phyloP scores from a whole-genome alignment of 1,140 invertebrate genomes.

The Marisa cornuarietis region DNA sequence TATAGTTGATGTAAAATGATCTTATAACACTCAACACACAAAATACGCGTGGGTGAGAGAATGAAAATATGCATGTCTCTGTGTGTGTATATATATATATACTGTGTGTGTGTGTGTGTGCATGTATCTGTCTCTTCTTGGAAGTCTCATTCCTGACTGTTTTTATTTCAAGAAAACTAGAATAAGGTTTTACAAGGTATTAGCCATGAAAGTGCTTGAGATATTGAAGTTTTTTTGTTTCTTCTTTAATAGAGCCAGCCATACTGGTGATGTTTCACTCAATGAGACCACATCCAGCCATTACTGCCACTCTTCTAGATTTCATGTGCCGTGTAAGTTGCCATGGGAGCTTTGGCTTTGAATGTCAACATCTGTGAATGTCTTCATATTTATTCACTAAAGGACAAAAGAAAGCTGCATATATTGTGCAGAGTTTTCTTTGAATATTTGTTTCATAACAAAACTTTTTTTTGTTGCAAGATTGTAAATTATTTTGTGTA shows the following conservation, averaged over 20 bases:
- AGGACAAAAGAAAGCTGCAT: background rate
- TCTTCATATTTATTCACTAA: too few species aligned
- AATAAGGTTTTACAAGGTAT: background rate
- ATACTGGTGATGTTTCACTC: conserved; percentile 98
- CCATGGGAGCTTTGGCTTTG: background rate
- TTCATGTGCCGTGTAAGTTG: conserved; percentile 87
- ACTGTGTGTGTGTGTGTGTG: too few species aligned
- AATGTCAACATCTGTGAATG: too few species aligned
- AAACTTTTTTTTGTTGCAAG: too few species aligned
- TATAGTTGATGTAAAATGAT: background rate
- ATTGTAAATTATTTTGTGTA: too few species aligned
- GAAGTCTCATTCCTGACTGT: too few species aligned
- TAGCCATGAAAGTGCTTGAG: background rate
- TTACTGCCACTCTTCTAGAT: conserved; percentile 92
- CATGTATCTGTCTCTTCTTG: too few species aligned
- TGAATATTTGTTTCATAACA: too few species aligned
- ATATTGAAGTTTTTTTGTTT: conserved; percentile 16
- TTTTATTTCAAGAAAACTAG: background rate
- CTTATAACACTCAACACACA: background rate
- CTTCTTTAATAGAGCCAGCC: conserved; percentile 82
- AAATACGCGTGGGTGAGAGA: background rate
- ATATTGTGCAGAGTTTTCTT: conserved; percentile 2
- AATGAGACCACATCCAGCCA: conserved; percentile 92
- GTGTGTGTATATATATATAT: background rate
- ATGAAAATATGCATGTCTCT: background rate